phyloP scores from a whole-genome alignment of 1,140 invertebrate genomes.

The Pogonognathellus flavescens region DNA sequence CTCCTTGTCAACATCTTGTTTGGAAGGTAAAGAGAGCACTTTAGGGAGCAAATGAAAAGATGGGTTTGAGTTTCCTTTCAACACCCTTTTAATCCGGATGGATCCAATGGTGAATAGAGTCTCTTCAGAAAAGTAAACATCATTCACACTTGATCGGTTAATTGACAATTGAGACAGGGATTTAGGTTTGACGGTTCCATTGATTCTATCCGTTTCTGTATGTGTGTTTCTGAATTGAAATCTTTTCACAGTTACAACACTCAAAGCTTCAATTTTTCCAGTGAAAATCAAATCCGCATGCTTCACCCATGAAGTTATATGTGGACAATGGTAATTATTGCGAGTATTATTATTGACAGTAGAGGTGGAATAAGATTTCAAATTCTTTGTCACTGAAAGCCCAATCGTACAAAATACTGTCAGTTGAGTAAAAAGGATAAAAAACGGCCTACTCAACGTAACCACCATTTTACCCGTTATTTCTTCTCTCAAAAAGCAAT shows the following conservation, averaged over 20 bases:
- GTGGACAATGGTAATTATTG: slow-evolving; percentile 4
- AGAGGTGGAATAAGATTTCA: background rate
- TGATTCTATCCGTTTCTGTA: background rate
- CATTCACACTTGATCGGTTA: slow-evolving; percentile 37
- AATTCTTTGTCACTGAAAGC: background rate
- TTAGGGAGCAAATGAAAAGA: slow-evolving; percentile 10
- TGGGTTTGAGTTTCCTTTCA: slow-evolving; percentile 3
- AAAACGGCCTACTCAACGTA: too few species aligned
- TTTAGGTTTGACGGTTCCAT: slow-evolving; percentile 29
- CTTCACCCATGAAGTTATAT: slow-evolving; percentile 11
- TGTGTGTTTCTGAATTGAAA: background rate
- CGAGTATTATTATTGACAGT: background rate
- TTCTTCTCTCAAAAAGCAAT: too few species aligned
- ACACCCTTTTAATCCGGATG: slow-evolving; percentile 27
- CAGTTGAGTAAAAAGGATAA: too few species aligned
- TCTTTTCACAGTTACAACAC: background rate
- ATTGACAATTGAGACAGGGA: slow-evolving; percentile 12
- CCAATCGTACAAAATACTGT: background rate
- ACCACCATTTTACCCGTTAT: too few species aligned
- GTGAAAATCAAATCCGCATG: slow-evolving; percentile 25
- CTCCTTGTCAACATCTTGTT: background rate
- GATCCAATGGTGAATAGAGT: slow-evolving; percentile 2
- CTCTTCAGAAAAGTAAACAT: slow-evolving; percentile 42
- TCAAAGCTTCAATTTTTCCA: slow-evolving; percentile 20
- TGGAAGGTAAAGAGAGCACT: background rate